Evolutionary conservation across 2,888 invertebrate species (phyloP).

Genomic region (Bombyx huttoni): DNA sequence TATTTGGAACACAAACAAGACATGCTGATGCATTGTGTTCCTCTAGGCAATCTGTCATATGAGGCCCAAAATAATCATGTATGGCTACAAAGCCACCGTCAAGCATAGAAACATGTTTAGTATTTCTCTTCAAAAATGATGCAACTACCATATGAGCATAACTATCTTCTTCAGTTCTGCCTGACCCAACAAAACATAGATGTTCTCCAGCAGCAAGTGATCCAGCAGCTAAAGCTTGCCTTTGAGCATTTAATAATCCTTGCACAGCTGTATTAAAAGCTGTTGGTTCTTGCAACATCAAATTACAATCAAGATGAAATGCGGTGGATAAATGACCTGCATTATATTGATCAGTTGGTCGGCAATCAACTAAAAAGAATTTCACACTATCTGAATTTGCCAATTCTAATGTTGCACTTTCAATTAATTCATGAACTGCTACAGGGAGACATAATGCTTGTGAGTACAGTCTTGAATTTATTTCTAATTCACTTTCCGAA

Average conservation of each 20-base stretch:
- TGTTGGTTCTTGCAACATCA: conserved; percentile 96
- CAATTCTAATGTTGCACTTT: conserved; percentile 80
- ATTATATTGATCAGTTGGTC: conserved; percentile 97
- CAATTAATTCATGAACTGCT: conserved; percentile 93
- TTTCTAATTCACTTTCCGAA: conserved; percentile 68
- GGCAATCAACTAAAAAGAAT: conserved; percentile 97
- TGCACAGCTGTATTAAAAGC: conserved; percentile 96
- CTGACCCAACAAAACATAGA: conserved; percentile 94
- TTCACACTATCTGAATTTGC: conserved; percentile 77
- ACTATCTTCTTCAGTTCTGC: conserved; percentile 93
- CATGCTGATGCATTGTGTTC: conserved; percentile 88
- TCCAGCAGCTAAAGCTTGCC: conserved; percentile 87
- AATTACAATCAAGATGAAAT: conserved; percentile 96
- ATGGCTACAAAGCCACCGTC: conserved; percentile 91
- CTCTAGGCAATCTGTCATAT: conserved; percentile 84
- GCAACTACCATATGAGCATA: conserved; percentile 99
- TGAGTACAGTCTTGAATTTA: conserved; percentile 76
- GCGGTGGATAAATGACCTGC: conserved; percentile 97
- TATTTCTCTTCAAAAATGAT: conserved; percentile 94
- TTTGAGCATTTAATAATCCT: conserved; percentile 90
- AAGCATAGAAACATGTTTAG: conserved; percentile 92
- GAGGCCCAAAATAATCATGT: conserved; percentile 86
- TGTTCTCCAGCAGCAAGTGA: conserved; percentile 91
- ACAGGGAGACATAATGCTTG: conserved; percentile 96
- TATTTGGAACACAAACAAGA: conserved; percentile 81